These are phyloP conservation scores for Gopherus evgoodei DNA, from an alignment of 2,113 vertebrate species.

Conservation along the genomic window DNA sequence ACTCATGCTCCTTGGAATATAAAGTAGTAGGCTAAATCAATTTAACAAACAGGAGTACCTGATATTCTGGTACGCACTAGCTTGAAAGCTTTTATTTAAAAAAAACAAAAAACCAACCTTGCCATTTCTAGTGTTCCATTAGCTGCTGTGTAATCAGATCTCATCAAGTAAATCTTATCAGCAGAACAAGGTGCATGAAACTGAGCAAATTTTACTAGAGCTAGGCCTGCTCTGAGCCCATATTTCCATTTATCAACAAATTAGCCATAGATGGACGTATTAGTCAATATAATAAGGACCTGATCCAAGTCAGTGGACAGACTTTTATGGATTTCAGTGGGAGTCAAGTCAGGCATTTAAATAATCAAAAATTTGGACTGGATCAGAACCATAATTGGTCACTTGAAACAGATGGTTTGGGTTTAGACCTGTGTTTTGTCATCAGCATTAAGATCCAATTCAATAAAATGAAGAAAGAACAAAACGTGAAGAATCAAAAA, in stretches of 20 bases:
- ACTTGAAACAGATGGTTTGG: neutral
- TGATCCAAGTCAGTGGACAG: neutral
- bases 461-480: neutral
- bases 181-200: neutral
- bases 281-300: neutral
- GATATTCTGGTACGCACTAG: neutral
- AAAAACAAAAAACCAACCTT: constrained; percentile 24
- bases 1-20: neutral
- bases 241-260: neutral
- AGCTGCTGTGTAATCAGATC: constrained; percentile 1
- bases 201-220: neutral
- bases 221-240: neutral
- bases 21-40: neutral
- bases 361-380: neutral
- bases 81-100: neutral
- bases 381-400: neutral
- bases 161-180: constrained; percentile 5
- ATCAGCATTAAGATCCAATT: neutral
- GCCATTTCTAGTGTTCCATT: constrained; percentile 6
- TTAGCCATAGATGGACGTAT: neutral
- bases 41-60: neutral
- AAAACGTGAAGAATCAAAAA: neutral
- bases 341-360: neutral
- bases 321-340: constrained; percentile 9
- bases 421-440: neutral